These are phyloP conservation scores for Elachura formosa DNA, from an alignment of 2,113 vertebrate genomes.

Conservation along the genomic window DNA sequence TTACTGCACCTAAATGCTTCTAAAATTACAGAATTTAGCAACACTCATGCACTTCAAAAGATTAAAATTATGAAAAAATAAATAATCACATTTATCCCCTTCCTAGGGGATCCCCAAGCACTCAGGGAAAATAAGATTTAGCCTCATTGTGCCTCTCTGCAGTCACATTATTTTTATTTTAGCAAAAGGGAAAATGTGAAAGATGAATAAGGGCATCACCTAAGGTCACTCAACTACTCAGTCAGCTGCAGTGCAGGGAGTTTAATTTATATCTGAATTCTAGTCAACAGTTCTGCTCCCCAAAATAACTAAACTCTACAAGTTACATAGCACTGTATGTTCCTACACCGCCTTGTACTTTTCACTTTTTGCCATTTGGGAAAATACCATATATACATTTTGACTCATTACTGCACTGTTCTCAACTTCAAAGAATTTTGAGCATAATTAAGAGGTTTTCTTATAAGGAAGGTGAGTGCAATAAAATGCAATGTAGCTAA, in stretches of 20 bases:
- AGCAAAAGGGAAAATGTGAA: neutral
- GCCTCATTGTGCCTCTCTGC: neutral
- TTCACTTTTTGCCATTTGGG: neutral
- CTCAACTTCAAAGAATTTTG: constrained; percentile 25
- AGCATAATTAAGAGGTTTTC: constrained; percentile 32
- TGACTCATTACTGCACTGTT: neutral
- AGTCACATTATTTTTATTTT: neutral
- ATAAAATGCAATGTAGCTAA: neutral
- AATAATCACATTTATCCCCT: neutral
- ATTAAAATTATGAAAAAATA: neutral
- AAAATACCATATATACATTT: neutral
- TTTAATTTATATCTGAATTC: neutral
- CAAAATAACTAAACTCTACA: neutral
- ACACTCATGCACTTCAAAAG: neutral
- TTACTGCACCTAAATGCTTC: neutral
- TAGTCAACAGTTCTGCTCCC: neutral
- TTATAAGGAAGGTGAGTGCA: neutral
- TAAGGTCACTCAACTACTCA: neutral
- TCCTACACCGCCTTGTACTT: neutral
- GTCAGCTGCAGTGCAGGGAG: neutral
- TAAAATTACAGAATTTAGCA: neutral
- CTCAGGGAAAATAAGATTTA: neutral
- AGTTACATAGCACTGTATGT: neutral
- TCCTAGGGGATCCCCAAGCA: neutral
- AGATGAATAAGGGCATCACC: neutral